Evolutionary conservation across 1,140 invertebrate genomes (phyloP).

Genomic region (Chironomus tepperi): DNA sequence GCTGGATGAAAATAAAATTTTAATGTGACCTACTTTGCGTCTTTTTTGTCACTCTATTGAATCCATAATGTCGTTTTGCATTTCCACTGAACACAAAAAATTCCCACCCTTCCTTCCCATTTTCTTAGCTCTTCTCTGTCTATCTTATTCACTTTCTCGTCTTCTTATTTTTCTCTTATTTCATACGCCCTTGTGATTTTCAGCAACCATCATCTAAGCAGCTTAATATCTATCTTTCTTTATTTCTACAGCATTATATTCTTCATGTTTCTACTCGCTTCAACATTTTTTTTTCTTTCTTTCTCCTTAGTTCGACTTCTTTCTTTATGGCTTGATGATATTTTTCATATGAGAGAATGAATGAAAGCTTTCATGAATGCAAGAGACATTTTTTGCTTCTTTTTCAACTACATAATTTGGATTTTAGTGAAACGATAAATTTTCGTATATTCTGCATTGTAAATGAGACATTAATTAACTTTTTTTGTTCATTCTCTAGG

Average conservation of each 20-base stretch:
- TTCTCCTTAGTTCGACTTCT: too few relatives aligned
- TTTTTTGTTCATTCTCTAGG: too few relatives aligned
- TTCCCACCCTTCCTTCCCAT: not conserved
- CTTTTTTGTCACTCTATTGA: conserved; percentile 13
- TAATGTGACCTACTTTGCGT: conserved; percentile 6
- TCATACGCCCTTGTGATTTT: conserved; percentile 12
- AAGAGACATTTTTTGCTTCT: too few relatives aligned
- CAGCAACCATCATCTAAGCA: conserved; percentile 11
- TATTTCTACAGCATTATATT: not conserved
- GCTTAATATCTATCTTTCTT: conserved; percentile 2
- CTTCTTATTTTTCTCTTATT: not conserved
- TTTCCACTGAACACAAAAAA: not conserved
- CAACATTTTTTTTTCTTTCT: too few relatives aligned
- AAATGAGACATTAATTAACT: too few relatives aligned
- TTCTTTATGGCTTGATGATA: too few relatives aligned
- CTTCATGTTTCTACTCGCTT: too few relatives aligned
- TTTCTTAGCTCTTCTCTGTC: not conserved
- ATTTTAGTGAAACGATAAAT: too few relatives aligned
- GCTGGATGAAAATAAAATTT: conserved; percentile 9
- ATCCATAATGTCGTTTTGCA: not conserved
- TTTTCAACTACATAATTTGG: too few relatives aligned
- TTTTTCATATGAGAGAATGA: too few relatives aligned
- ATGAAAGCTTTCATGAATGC: too few relatives aligned
- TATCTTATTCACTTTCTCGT: not conserved
- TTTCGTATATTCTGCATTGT: too few relatives aligned